Base-by-base conservation (phyloP, 2,113 vertebrate species). In the Spea bombifrons region DNA sequence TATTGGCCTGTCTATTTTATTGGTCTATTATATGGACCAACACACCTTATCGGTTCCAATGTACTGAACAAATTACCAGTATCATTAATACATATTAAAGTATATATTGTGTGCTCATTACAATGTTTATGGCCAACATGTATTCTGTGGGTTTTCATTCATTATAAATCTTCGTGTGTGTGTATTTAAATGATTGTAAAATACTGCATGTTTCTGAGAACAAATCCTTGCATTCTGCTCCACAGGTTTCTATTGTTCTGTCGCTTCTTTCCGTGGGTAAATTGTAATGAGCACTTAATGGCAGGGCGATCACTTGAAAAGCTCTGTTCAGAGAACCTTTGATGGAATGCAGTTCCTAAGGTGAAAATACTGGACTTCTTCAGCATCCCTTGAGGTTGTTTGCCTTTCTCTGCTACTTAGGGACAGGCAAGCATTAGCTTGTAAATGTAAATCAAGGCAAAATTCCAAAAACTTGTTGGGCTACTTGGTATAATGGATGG, bases 391-490 rank as follows among this genome's bases (percentile, higher is more conserved):
- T 80, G 49, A 52, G 30, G n/a, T 43, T 71, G 78, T 80, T 80
- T 74, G 68, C 71, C 43, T 67, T 68, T 48, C n/a, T 50, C 3
- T 43, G 16, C 46, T 49, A 13, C 17, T 71, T 66, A 66, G 53
- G 70, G 53, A 55, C 61, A 65, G 69, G 76, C 61, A 52, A 45
- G 50, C n/a, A 57, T 74, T 74, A 59, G 12, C 71, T 74, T 80
- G 53, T 50, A 80, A 44, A 73, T 74, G 64, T 80, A 80, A 80
- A 80, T 80, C 16, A 15, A 74, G 50, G 49, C 13, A 30, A 74
- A 67, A 74, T 80, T 80, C 71, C 63, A 50, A 7, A 73, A 74
- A 80, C 78, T 74, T 73, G 78, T 74, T 43, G 1, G 65, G 63
- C 78, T 50, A 74, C 71, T 74, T 74, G 73, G 61, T 57, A 67